phyloP scores from a whole-genome alignment of 2,113 vertebrate species.

The Elephas maximus region DNA sequence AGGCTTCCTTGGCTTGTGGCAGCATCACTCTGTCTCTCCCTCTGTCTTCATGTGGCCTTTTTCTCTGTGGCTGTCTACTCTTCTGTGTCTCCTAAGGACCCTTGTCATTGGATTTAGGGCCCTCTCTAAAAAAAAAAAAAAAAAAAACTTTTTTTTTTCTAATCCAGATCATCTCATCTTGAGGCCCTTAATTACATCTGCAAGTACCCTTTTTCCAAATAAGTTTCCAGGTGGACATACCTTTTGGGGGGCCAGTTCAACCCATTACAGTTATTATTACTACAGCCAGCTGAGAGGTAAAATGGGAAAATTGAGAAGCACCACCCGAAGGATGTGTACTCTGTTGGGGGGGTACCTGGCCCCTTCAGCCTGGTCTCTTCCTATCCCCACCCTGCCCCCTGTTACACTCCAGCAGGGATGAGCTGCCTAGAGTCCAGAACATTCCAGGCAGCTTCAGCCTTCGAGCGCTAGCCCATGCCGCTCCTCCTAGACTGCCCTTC shows the following conservation, averaged over 20 bases:
- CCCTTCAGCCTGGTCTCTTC: accelerated
- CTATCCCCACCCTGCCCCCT: accelerated
- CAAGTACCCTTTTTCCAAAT: not conserved
- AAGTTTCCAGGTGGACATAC: not conserved
- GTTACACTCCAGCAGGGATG: not conserved
- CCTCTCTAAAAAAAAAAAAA: too few relatives aligned
- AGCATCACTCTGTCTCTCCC: accelerated
- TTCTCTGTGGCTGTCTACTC: too few relatives aligned
- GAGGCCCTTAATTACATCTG: not conserved
- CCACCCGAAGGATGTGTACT: not conserved
- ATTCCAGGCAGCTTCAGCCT: not conserved
- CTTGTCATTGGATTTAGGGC: too few relatives aligned
- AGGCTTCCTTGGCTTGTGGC: accelerated
- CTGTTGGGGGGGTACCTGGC: accelerated
- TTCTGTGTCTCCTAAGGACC: not conserved
- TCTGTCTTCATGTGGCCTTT: not conserved
- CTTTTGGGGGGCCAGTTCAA: not conserved
- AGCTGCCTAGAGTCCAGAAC: not conserved
- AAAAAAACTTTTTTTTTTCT: too few relatives aligned
- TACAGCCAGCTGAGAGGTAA: not conserved
- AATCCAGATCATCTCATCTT: not conserved
- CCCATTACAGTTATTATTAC: not conserved
- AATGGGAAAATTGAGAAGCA: not conserved
- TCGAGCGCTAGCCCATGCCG: accelerated
- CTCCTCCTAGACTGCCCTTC: not conserved